Conservation (phyloP, 2,113 vertebrate genomes). For the Lipotes vexillifer region DNA sequence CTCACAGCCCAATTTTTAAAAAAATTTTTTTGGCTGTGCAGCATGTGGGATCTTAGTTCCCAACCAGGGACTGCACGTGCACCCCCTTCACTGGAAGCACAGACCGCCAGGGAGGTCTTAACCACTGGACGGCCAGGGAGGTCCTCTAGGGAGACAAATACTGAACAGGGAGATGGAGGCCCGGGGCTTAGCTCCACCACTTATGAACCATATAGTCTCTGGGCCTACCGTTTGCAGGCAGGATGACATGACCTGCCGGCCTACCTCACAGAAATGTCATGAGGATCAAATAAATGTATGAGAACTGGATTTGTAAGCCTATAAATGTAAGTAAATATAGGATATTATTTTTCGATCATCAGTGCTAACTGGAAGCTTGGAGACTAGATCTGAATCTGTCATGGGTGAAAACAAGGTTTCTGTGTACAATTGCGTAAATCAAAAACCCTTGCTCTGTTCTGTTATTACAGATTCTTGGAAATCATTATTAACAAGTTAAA, state of each 20-base stretch:
- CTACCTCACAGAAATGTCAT: neutral
- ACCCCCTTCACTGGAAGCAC: neutral
- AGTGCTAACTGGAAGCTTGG: neutral
- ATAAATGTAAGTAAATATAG: neutral
- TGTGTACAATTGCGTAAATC: neutral
- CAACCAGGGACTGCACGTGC: neutral
- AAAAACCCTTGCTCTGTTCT: neutral
- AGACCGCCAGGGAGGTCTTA: too few relatives aligned
- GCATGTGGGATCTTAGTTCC: neutral
- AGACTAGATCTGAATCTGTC: neutral
- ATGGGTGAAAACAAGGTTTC: conserved; percentile 7
- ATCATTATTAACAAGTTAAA: conserved; percentile 15
- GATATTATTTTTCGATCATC: neutral
- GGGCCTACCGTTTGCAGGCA: neutral
- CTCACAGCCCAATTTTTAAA: neutral
- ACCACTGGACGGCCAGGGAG: neutral
- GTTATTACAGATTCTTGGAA: neutral
- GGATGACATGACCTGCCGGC: neutral
- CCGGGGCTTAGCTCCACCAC: neutral
- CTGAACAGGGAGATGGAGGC: neutral
- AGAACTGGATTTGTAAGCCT: neutral
- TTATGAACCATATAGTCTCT: neutral
- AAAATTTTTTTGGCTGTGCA: too few relatives aligned
- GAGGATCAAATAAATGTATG: neutral
- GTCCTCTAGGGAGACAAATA: neutral